phyloP scores from a whole-genome alignment of 1,140 invertebrate genomes.

The Zelostemma sp. region DNA sequence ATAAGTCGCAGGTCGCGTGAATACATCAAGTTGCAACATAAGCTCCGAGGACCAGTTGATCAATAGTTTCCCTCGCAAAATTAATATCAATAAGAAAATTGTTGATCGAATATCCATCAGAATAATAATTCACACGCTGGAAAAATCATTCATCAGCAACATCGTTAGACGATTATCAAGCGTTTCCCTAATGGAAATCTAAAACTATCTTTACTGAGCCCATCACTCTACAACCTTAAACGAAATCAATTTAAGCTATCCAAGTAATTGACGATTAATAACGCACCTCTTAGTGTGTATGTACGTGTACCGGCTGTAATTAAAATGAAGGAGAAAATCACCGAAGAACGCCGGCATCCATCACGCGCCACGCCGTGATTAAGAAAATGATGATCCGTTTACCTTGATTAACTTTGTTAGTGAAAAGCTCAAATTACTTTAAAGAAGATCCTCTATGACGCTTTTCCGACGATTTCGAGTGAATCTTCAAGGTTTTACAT shows the following conservation, averaged over 20 bases:
- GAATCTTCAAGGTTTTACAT: conserved; percentile 16
- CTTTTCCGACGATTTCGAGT: conserved; percentile 11
- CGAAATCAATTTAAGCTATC: conserved; percentile 57
- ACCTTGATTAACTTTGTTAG: conserved; percentile 57
- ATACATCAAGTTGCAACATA: not conserved
- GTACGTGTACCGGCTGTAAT: conserved; percentile 41
- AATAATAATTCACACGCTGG: not conserved
- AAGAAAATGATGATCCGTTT: conserved; percentile 58
- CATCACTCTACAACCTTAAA: conserved; percentile 50
- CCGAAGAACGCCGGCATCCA: conserved; percentile 57
- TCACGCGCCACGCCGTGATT: conserved; percentile 60
- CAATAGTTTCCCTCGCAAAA: not conserved
- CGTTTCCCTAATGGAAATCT: conserved; percentile 46
- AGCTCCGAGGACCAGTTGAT: not conserved
- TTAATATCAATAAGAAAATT: not conserved
- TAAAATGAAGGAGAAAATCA: conserved; percentile 44
- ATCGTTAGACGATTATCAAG: conserved; percentile 33
- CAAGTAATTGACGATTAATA: conserved; percentile 67
- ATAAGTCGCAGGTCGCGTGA: conserved; percentile 18
- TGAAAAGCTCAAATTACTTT: conserved; percentile 43
- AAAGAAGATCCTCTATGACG: conserved; percentile 12
- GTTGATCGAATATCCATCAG: not conserved
- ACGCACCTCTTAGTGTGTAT: conserved; percentile 47
- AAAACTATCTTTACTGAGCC: conserved; percentile 44
- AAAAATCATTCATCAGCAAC: conserved; percentile 14